Percentiles rank a stretch among this genome's conserved stretches.
Evolutionary conservation across 2,113 vertebrate genomes (phyloP).

Genomic region (Leucoraja erinaceus): DNA sequence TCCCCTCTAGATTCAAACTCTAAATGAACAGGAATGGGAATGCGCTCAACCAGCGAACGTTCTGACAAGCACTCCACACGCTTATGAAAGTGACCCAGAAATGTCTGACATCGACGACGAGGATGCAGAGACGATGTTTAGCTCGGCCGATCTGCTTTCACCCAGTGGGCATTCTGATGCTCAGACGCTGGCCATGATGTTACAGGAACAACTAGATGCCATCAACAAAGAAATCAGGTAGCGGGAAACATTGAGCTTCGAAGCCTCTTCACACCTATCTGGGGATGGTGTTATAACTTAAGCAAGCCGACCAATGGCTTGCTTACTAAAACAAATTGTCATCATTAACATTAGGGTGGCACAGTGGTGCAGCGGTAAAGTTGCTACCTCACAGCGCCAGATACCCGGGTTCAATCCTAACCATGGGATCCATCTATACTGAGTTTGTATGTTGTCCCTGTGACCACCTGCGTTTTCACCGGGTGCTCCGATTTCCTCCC

Average conservation of each 20-base stretch:
- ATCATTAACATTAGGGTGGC: neutral
- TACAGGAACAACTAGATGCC: conserved; percentile 92
- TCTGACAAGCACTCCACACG: conserved; percentile 64
- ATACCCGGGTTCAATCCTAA: too few species aligned
- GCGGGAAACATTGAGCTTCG: neutral
- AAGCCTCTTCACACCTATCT: neutral
- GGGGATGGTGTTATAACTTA: neutral
- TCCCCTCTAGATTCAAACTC: neutral
- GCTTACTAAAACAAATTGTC: neutral
- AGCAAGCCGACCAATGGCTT: too few species aligned
- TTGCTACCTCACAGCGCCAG: too few species aligned
- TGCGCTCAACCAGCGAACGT: conserved; percentile 61
- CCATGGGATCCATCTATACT: too few species aligned
- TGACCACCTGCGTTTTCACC: too few species aligned
- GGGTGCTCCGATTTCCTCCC: too few species aligned
- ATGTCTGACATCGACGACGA: conserved; percentile 85
- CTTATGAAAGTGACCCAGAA: conserved; percentile 80
- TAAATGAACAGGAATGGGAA: conserved; percentile 75
- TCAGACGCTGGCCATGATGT: conserved; percentile 90
- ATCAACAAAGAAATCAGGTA: conserved; percentile 96
- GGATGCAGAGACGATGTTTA: conserved; percentile 60
- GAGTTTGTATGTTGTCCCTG: too few species aligned
- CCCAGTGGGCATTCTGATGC: conserved; percentile 86
- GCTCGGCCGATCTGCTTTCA: conserved; percentile 74
- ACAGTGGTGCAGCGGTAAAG: too few species aligned